Base-by-base conservation (phyloP, 1,140 invertebrate genomes). In the Laupala kohalensis region DNA sequence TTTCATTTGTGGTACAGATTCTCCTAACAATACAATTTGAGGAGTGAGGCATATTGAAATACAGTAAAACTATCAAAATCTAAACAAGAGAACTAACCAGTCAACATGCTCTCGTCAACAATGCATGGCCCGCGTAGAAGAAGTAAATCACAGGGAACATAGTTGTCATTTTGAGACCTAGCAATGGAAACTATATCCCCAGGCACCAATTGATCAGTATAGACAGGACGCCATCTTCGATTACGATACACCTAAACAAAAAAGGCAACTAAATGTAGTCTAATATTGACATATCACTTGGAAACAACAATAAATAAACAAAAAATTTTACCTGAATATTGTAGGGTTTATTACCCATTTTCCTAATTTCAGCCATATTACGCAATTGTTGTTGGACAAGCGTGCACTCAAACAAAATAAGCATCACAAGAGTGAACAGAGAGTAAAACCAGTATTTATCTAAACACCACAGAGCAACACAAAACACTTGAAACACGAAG, bases 1-100 rank as follows among this genome's bases (percentile, higher is more conserved):
- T 83, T 99, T 99, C 96, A 99, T 99, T 83, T 99, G 97, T 6
- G 98, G 98, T n/a, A 99, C 95, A 74, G 95, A 98, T 83, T 97
- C 95, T 68, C 90, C 87, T 86, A 72, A 25, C 71, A 74, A 62
- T 25, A 69, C 5, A 69, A 37, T 65, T 25, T 19, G 64, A 65
- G 23, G 9, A 23, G 12, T 25, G 65, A 69, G 67, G 73, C 69
- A 28, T n/a, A n/a, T 68, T 2, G 26, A 74, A 69, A 26, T 37
- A 19, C 19, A 25, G 28, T 5, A 70, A 25, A 12, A 23, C 64
- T 76, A 65, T 79, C 78, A 74, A 79, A 80, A 27, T 78, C 75
- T 24, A 53, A 9, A 5, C n/a, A 68, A 19, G 2, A 24, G 37
- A 30, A 12, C 76, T 85, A 84, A 82, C 94, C 95, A 70, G 97